Conservation (phyloP, 1,140 invertebrate species). For the Drosophila pseudoananassae region DNA sequence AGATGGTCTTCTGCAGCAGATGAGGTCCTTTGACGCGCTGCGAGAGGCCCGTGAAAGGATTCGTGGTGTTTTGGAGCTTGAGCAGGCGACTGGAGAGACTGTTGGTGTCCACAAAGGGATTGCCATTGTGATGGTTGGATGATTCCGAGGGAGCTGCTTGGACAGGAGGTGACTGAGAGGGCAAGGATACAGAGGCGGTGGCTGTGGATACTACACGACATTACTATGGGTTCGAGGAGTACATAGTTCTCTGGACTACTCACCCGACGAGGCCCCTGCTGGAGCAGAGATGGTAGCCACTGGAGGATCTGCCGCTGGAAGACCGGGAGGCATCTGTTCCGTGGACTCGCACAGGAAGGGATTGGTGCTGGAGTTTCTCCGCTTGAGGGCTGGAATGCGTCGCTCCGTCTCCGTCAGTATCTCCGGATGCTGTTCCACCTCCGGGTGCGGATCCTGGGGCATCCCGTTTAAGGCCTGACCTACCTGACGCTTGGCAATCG, state of each 20-base stretch:
- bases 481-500: constrained; percentile 70
- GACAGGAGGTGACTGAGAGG: background rate
- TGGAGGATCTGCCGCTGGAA: background rate
- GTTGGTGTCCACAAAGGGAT: constrained; percentile 54
- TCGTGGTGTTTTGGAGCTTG: constrained; percentile 62
- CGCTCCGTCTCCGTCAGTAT: background rate
- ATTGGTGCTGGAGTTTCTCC: constrained; percentile 78
- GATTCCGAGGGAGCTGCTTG: background rate
- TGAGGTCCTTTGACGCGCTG: constrained; percentile 78
- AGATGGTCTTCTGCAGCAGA: constrained; percentile 81
- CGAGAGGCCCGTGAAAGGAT: constrained; percentile 68
- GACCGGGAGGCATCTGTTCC: constrained; percentile 33
- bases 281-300: background rate
- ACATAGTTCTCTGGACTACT: no score
- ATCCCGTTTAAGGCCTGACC: constrained; percentile 47
- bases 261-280: background rate
- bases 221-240: no score
- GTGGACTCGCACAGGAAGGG: constrained; percentile 75
- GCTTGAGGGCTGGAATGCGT: constrained; percentile 51
- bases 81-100: constrained; percentile 57
- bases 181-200: background rate
- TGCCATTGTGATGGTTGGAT: constrained; percentile 45
- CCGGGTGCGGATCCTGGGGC: background rate
- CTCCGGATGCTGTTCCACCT: background rate
- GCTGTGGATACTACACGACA: background rate